These are phyloP conservation scores for Ophion obscuratus DNA, from an alignment of 2,888 invertebrate species.

Conservation along the genomic window DNA sequence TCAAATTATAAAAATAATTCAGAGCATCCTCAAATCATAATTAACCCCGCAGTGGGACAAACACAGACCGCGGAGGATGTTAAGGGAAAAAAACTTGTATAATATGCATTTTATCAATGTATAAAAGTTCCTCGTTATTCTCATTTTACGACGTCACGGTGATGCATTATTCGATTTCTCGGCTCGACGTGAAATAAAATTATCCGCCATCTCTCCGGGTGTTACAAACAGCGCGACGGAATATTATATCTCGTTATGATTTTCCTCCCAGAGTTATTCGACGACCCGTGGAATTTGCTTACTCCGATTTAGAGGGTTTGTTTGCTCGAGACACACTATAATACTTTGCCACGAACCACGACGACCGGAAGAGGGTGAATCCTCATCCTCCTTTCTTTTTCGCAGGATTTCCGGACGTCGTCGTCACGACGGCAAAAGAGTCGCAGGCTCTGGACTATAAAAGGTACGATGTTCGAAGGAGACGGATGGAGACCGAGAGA, in stretches of 20 bases:
- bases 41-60: background rate
- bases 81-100: background rate
- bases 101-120: conserved; percentile 8
- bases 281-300: conserved; percentile 63
- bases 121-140: background rate
- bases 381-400: conserved; percentile 28
- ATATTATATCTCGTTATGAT: conserved; percentile 62
- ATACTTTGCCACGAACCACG: conserved; percentile 44
- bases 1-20: background rate
- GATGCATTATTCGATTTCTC: conserved; percentile 26
- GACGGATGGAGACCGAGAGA: conserved; percentile 16
- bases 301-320: conserved; percentile 57
- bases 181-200: conserved; percentile 30
- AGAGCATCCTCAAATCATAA: background rate
- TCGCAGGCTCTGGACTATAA: conserved; percentile 31
- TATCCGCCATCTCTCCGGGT: conserved; percentile 35
- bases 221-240: conserved; percentile 41
- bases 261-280: conserved; percentile 44
- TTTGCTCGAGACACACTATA: conserved; percentile 51
- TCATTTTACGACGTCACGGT: background rate
- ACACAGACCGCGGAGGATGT: background rate
- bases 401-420: conserved; percentile 49
- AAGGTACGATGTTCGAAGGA: conserved; percentile 25
- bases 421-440: conserved; percentile 42
- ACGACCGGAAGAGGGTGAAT: conserved; percentile 38